Conservation (phyloP, 2,888 invertebrate species). For the Ariolimax columbianus region DNA sequence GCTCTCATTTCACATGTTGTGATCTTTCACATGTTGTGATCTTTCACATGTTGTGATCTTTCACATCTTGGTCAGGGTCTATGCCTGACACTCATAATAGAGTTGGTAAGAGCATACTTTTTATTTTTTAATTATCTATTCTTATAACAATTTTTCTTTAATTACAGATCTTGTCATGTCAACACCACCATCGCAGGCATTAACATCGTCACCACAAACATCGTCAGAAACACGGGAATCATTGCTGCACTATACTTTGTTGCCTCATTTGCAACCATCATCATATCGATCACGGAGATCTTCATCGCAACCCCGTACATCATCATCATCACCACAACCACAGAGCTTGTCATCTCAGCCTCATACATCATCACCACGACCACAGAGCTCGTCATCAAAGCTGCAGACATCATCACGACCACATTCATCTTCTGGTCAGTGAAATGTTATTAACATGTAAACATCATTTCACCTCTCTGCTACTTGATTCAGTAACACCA, state of each 20-base stretch:
- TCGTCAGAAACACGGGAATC: not conserved
- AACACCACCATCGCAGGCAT: not conserved
- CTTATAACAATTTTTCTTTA: not conserved
- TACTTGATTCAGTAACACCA: too few species aligned
- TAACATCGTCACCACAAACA: not conserved
- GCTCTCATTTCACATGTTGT: too few species aligned
- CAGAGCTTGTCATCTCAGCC: not conserved
- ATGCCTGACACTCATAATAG: too few species aligned
- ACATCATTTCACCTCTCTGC: too few species aligned
- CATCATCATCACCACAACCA: not conserved
- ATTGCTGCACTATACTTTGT: not conserved
- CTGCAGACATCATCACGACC: conserved; percentile 24
- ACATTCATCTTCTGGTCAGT: not conserved
- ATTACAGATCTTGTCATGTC: not conserved
- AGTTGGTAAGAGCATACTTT: too few species aligned
- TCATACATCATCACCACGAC: not conserved
- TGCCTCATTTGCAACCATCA: not conserved
- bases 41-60: too few species aligned
- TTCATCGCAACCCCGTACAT: not conserved
- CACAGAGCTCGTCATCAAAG: not conserved
- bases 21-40: too few species aligned
- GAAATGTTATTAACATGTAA: not conserved
- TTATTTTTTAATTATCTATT: too few species aligned
- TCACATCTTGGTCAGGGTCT: too few species aligned
- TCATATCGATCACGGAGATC: not conserved